Evolutionary conservation across 2,888 invertebrate genomes (phyloP), one percentile per base, ranked within the genome.

Genomic region (Druceiella hillmani): DNA sequence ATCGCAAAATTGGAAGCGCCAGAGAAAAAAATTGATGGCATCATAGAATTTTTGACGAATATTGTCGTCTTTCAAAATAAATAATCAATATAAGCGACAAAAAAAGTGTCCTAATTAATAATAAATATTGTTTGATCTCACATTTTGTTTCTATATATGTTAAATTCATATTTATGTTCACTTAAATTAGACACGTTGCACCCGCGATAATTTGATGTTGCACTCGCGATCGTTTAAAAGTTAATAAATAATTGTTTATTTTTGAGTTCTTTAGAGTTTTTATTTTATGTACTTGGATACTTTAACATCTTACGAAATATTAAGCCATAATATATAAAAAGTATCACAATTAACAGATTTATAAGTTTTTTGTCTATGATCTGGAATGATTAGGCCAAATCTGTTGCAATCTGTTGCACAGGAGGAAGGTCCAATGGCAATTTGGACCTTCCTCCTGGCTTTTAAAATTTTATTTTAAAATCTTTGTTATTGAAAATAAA

Each of bases 1-100:
- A 48, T 48, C 33, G 46, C 43, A 35, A 50, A 38, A 34, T 45
- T 49, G 44, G 44, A 46, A 46, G 47, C 46, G 46, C 45, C 45
- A 40, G 29, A 48, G 40, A 45, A 41, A 39, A 47, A 43, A 10
- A 45, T 16, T 43, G 44, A 46, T 33, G 41, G 42, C 36, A 47
- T 49, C 16, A 31, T 43, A 44, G 45, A 46, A 46, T 48, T 48
- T 45, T 46, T 44, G 37, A 28, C 37, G 22, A 38, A 26, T 45
- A 46, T 45, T 46, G 40, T 45, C 38, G 38, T 46, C 40, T 49
- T 46, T 42, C 16, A 44, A 44, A 49, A 47, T 35, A 47, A 46
- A 46, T 47, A 44, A 46, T 38, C 38, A 46, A 44, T 24, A 35
- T 38, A 41, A 41, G 30, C 24, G 31, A 46, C 44, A 40, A n/a